Conservation (phyloP, 2,888 invertebrate genomes). For the Epiperipatus broadwayi region DNA sequence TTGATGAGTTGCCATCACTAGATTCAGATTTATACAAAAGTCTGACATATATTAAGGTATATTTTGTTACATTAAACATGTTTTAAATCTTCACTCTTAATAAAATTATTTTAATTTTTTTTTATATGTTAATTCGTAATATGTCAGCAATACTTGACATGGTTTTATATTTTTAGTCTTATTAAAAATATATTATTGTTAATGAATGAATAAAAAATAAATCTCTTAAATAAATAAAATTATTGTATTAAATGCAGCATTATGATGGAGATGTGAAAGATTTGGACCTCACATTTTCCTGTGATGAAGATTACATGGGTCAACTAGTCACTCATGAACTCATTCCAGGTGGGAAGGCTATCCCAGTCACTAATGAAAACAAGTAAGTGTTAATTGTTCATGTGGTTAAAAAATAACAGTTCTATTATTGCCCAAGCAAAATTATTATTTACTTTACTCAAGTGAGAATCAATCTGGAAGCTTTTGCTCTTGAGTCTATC, state of each 20-base stretch:
- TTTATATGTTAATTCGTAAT: too few relatives aligned
- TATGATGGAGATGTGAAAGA: conserved; percentile 65
- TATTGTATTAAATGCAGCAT: conserved; percentile 25
- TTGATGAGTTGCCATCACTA: conserved; percentile 90
- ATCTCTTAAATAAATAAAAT: too few relatives aligned
- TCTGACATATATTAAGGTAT: conserved; percentile 71
- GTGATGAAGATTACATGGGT: conserved; percentile 84
- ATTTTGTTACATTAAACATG: too few relatives aligned
- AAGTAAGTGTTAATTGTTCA: conserved; percentile 40
- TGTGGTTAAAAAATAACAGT: conserved; percentile 14
- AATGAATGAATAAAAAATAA: neutral
- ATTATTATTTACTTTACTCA: too few relatives aligned
- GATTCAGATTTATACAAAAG: conserved; percentile 89
- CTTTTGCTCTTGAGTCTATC: too few relatives aligned
- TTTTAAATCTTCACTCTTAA: too few relatives aligned
- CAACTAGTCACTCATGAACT: conserved; percentile 84
- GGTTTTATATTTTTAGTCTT: too few relatives aligned
- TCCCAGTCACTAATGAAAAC: conserved; percentile 87
- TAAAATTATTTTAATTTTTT: conserved; percentile 5
- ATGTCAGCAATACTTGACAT: too few relatives aligned
- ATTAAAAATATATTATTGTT: too few relatives aligned
- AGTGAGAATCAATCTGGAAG: too few relatives aligned
- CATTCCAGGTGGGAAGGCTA: conserved; percentile 77
- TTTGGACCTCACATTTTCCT: conserved; percentile 83
- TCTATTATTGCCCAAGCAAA: too few relatives aligned